Base-by-base conservation (phyloP, 37 sponge, comb jelly and placozoan species). In the Cladorhizidae sp. region DNA sequence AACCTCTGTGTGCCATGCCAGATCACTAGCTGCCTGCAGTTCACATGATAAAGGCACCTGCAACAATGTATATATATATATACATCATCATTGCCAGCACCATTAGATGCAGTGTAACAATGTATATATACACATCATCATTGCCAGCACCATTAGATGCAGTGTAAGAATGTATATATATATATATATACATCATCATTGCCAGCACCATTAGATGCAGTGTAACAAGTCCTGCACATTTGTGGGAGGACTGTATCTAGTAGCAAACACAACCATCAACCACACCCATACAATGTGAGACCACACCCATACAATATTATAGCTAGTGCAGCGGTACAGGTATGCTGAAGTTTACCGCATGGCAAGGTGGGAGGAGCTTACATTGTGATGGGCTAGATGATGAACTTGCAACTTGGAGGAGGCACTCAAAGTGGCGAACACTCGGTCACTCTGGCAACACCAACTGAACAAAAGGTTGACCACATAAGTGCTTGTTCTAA, bases 341-440 rank as follows among this genome's bases (percentile, higher is more conserved):
- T n/a, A n/a, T n/a, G n/a, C n/a, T n/a, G n/a, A n/a, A n/a, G n/a
- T n/a, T n/a, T n/a, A n/a, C n/a, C n/a, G 69, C 1, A 35, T 17
- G 37, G 42, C 36, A 37, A 51, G 32, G 26, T 25, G 2, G 5
- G 37, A 64, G 20, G 14, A 2, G 14, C 57, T 45, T 61, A 87
- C 87, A 73, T 74, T 74, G 40, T 87, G 81, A 41, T 80, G 87
- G 12, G 81, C 72, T 1, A 28, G 51, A 57, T 88, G 78, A 31
- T 88, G 88, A 0, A 88, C 76, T 72, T 83, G 82, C 32, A 88
- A 55, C 72, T 88, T 71, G 20, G 41, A 56, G 15, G 64, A 54
- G 15, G 57, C 58, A 26, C 88, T 78, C 18, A 88, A 21, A 6
- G 88, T 88, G n/a, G 83, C 78, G 72, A 88, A 88, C 43, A 83